A percentile compares a stretch with the other conserved stretches of the same genome.
Evolutionary conservation across 2,888 invertebrate genomes (phyloP).

Genomic region (Ligdia adustata): DNA sequence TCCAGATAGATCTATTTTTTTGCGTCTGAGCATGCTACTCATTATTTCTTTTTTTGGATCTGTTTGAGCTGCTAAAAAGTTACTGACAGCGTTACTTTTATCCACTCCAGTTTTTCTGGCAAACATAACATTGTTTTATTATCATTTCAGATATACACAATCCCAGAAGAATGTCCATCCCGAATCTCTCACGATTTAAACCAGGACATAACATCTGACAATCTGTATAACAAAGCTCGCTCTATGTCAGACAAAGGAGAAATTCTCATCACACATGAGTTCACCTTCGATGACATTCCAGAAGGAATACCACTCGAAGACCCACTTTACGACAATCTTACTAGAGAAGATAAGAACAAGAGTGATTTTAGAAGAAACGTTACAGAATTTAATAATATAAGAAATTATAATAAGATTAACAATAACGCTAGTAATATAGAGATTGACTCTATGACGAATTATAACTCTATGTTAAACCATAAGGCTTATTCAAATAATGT

Average conservation of each 20-base stretch:
- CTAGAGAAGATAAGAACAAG: slow-evolving; percentile 34
- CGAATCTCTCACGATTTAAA: slow-evolving; percentile 54
- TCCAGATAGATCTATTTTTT: too few species aligned
- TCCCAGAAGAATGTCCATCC: slow-evolving; percentile 74
- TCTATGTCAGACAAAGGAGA: slow-evolving; percentile 57
- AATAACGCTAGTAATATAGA: background rate
- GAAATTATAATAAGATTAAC: background rate
- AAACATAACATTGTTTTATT: slow-evolving; percentile 1
- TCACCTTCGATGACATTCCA: slow-evolving; percentile 69
- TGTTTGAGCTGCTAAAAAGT: too few species aligned
- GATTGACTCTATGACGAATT: too few species aligned
- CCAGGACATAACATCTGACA: slow-evolving; percentile 58
- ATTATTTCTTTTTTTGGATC: too few species aligned
- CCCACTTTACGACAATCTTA: slow-evolving; percentile 67
- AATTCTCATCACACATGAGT: slow-evolving; percentile 65
- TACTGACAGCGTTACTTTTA: too few species aligned
- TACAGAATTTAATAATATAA: too few species aligned
- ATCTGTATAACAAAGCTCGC: slow-evolving; percentile 64
- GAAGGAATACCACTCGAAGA: slow-evolving; percentile 73
- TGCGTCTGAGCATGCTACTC: too few species aligned
- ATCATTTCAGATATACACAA: slow-evolving; percentile 65
- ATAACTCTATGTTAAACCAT: too few species aligned
- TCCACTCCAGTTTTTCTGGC: too few species aligned
- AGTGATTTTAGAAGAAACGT: slow-evolving; percentile 20
- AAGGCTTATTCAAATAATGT: too few species aligned